A percentile compares a stretch with the other conserved stretches of the same genome.
Conservation (phyloP, 2,888 invertebrate species). For the Cataglyphis albicans region DNA sequence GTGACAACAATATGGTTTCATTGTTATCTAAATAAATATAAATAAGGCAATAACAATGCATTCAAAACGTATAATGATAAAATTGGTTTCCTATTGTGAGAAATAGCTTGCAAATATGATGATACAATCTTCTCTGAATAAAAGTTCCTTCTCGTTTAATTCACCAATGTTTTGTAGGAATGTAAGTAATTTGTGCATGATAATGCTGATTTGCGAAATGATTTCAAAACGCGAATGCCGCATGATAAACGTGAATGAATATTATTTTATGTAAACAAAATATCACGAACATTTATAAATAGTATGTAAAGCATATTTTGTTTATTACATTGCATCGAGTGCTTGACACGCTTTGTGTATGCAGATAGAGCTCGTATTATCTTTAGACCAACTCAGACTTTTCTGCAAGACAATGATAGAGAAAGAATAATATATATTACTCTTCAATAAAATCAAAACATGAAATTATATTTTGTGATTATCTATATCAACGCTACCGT, state of each 20-base stretch:
- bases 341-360: constrained; percentile 60
- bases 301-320: constrained; percentile 38
- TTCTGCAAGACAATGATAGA: neutral
- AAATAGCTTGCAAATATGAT: neutral
- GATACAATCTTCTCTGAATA: constrained; percentile 2
- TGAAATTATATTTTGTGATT: neutral
- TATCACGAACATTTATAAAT: neutral
- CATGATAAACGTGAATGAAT: neutral
- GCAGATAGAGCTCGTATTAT: constrained; percentile 66
- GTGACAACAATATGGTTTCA: neutral
- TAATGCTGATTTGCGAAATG: constrained; percentile 4
- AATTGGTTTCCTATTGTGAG: constrained; percentile 14
- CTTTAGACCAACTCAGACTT: constrained; percentile 67
- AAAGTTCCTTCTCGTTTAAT: neutral
- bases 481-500: neutral
- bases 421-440: neutral
- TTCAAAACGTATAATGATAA: neutral
- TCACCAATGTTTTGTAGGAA: neutral
- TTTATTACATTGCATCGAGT: constrained; percentile 55
- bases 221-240: neutral
- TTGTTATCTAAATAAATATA: constrained; percentile 20
- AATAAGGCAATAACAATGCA: constrained; percentile 1
- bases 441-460: neutral
- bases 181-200: neutral
- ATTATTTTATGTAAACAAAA: constrained; percentile 20